Conservation (phyloP, 2,113 vertebrate genomes). For the Corythaeola cristata region DNA sequence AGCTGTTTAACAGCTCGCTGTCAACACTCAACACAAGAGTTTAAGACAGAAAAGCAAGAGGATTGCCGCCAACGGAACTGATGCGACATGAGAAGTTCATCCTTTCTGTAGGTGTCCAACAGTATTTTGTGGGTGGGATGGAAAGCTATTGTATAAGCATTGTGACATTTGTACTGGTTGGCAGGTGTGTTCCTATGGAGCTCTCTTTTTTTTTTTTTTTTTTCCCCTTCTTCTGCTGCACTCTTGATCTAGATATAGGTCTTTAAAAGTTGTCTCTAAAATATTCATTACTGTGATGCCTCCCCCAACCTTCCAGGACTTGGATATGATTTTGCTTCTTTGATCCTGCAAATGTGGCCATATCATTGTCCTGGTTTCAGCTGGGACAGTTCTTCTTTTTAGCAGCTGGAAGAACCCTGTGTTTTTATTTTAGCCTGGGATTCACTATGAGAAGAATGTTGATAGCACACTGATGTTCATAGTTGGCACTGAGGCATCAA, state of each 20-base stretch:
- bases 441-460: too few species aligned
- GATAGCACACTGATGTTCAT: too few species aligned
- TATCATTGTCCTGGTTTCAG: not conserved
- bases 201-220: not conserved
- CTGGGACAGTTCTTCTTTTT: too few species aligned
- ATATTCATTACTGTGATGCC: not conserved
- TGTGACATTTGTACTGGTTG: not conserved
- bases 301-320: not conserved
- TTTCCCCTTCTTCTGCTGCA: not conserved
- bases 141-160: not conserved
- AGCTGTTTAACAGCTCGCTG: constrained; percentile 1
- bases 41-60: not conserved
- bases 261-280: not conserved
- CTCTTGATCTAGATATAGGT: not conserved
- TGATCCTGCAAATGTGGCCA: not conserved
- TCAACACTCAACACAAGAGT: not conserved
- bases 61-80: not conserved
- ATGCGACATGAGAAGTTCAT: not conserved
- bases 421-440: too few species aligned
- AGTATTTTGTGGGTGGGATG: not conserved
- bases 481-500: too few species aligned
- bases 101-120: not conserved
- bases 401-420: too few species aligned
- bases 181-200: not conserved
- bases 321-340: not conserved